A percentile compares a stretch with the other conserved stretches of the same genome.
These are phyloP conservation scores for Gortyna flavago DNA, from an alignment of 2,888 invertebrate genomes.

Conservation along the genomic window DNA sequence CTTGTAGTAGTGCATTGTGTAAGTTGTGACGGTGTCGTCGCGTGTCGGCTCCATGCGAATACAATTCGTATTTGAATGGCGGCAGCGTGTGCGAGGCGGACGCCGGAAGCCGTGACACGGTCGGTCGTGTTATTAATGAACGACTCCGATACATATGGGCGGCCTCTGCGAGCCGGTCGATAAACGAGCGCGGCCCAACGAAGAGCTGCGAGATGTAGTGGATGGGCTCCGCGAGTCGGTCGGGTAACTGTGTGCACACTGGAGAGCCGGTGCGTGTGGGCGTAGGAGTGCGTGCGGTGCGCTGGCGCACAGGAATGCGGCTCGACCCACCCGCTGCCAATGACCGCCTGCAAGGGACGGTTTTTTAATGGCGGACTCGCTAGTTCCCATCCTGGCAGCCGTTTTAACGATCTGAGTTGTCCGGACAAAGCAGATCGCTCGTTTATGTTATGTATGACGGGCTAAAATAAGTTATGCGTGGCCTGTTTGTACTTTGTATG, in stretches of 20 bases:
- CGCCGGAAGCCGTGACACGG: slow-evolving; percentile 87
- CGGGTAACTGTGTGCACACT: slow-evolving; percentile 67
- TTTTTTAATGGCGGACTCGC: slow-evolving; percentile 85
- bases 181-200: slow-evolving; percentile 59
- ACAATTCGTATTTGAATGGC: slow-evolving; percentile 85
- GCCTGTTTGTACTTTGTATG: slow-evolving; percentile 21
- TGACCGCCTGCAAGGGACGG: slow-evolving; percentile 88
- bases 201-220: slow-evolving; percentile 37
- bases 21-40: slow-evolving; percentile 67
- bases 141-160: slow-evolving; percentile 77
- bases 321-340: slow-evolving; percentile 88
- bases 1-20: slow-evolving; percentile 75
- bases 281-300: slow-evolving; percentile 83
- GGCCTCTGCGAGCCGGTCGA: slow-evolving; percentile 70
- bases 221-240: slow-evolving; percentile 58
- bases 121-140: slow-evolving; percentile 86
- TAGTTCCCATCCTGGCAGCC: slow-evolving; percentile 83
- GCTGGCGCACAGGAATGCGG: slow-evolving; percentile 88
- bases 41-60: slow-evolving; percentile 82
- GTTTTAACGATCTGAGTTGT: slow-evolving; percentile 77
- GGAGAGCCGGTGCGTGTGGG: slow-evolving; percentile 79
- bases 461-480: slow-evolving; percentile 58
- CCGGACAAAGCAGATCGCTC: slow-evolving; percentile 75
- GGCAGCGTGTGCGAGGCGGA: slow-evolving; percentile 69
- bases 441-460: slow-evolving; percentile 59